Conservation (phyloP, 1,140 invertebrate species). For the Apis mellifera region DNA sequence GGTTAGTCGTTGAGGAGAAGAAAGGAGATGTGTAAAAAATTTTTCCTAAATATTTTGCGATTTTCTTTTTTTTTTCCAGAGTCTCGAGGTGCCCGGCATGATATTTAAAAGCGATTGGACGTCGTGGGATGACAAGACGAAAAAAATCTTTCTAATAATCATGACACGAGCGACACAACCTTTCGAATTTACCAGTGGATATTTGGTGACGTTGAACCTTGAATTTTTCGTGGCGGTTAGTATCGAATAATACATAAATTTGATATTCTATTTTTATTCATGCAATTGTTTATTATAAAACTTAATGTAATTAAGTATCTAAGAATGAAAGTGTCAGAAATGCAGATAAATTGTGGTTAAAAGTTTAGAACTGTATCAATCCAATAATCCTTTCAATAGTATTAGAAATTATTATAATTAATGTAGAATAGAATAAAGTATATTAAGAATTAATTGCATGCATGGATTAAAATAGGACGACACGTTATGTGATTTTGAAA, state of each 20-base stretch:
- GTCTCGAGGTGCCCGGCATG: not conserved
- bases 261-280: too few species aligned
- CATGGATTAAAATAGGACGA: too few species aligned
- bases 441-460: too few species aligned
- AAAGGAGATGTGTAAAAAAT: not conserved
- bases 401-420: too few species aligned
- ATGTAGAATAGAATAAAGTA: too few species aligned
- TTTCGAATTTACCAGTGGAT: not conserved
- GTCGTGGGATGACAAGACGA: not conserved
- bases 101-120: not conserved
- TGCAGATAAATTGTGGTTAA: too few species aligned
- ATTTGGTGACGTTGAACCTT: not conserved
- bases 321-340: too few species aligned
- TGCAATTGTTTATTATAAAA: not conserved
- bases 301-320: too few species aligned
- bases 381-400: too few species aligned
- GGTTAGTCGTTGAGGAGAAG: not conserved
- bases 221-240: not conserved
- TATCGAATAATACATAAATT: not conserved
- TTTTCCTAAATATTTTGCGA: not conserved
- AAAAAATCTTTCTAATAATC: not conserved
- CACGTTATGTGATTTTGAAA: too few species aligned
- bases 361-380: too few species aligned
- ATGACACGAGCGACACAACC: not conserved
- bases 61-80: not conserved